Evolutionary conservation across 2,113 vertebrate genomes (phyloP).

Genomic region (Tylochromis polylepis): DNA sequence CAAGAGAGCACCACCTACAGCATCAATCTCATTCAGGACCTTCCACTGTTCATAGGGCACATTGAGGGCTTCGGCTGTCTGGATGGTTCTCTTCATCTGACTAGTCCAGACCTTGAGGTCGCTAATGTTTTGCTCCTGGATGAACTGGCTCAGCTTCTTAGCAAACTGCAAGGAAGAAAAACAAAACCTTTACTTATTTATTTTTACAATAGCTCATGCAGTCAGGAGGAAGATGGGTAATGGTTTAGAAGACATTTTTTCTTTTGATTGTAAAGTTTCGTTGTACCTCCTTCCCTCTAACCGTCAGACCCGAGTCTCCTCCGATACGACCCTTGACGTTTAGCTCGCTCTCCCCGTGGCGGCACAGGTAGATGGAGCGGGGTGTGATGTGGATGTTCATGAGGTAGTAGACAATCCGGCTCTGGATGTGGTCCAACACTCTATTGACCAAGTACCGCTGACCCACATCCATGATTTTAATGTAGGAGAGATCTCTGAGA

Average conservation of each 20-base stretch:
- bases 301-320: slow-evolving; percentile 89
- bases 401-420: slow-evolving; percentile 98
- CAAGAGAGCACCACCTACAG: slow-evolving; percentile 68
- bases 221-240: background rate
- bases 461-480: slow-evolving; percentile 98
- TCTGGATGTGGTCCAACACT: slow-evolving; percentile 96
- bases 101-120: slow-evolving; percentile 99
- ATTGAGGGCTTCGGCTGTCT: slow-evolving; percentile 88
- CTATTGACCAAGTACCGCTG: slow-evolving; percentile 92
- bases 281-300: slow-evolving; percentile 80
- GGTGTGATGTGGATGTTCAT: slow-evolving; percentile 99
- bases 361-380: slow-evolving; percentile 96
- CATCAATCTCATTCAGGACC: slow-evolving; percentile 95
- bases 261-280: background rate
- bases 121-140: slow-evolving; percentile 87
- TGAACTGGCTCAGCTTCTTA: slow-evolving; percentile 83
- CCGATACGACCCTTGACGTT: slow-evolving; percentile 93
- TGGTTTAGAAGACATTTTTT: background rate
- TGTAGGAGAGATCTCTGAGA: slow-evolving; percentile 91
- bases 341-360: slow-evolving; percentile 96
- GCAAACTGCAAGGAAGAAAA: slow-evolving; percentile 79
- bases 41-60: slow-evolving; percentile 99
- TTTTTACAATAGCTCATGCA: background rate
- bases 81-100: slow-evolving; percentile 99
- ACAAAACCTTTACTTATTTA: background rate